A percentile compares a stretch with the other conserved stretches of the same genome.
phyloP scores from a whole-genome alignment of 2,797 vertebrate genomes.

The Gymnothorax javanicus region DNA sequence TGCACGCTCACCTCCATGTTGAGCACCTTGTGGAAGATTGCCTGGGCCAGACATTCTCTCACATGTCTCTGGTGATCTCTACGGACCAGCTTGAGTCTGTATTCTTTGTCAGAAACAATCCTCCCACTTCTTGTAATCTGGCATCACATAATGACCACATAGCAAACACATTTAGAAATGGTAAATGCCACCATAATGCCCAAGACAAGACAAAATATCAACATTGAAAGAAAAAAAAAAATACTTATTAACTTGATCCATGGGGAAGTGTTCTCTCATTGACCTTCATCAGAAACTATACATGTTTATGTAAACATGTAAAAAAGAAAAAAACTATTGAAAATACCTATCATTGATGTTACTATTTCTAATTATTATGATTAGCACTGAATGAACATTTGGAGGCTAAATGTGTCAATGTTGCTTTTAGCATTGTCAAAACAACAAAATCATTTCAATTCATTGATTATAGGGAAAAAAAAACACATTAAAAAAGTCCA shows the following conservation, averaged over 20 bases:
- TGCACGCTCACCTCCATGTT: constrained; percentile 83
- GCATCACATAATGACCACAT: constrained; percentile 43
- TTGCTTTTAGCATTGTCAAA: no score
- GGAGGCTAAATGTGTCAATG: no score
- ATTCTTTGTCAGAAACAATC: constrained; percentile 91
- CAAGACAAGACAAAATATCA: not conserved
- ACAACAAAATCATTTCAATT: no score
- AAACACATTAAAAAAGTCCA: no score
- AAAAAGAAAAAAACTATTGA: no score
- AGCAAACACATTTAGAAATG: not conserved
- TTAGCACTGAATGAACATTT: no score
- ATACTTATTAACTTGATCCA: not conserved
- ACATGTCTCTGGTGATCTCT: constrained; percentile 79
- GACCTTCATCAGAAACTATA: not conserved
- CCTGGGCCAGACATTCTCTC: constrained; percentile 82
- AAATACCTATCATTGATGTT: no score
- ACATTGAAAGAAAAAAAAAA: not conserved
- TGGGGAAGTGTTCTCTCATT: no score
- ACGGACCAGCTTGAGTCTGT: constrained; percentile 78
- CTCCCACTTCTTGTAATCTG: constrained; percentile 90
- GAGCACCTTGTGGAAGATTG: constrained; percentile 86
- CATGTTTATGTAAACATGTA: no score
- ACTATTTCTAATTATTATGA: no score
- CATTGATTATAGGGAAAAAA: no score
- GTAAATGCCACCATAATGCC: not conserved